Percentiles rank a stretch among this genome's conserved stretches.
phyloP scores from a whole-genome alignment of 2,113 vertebrate genomes.

The Oceanites oceanicus region DNA sequence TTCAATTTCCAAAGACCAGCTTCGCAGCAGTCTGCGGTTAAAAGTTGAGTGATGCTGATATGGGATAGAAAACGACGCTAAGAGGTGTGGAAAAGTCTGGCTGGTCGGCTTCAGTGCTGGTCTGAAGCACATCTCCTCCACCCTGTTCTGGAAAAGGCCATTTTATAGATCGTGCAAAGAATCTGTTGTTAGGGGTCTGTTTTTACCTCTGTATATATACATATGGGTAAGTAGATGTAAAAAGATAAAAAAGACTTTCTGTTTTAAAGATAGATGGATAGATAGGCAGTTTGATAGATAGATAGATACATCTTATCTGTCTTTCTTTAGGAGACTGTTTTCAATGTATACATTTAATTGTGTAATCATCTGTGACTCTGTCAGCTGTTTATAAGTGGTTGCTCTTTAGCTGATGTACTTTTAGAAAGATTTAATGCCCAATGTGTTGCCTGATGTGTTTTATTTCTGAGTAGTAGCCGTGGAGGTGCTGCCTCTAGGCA shows the following conservation, averaged over 20 bases:
- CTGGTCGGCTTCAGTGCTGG: neutral
- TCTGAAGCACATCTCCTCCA: neutral
- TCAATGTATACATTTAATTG: neutral
- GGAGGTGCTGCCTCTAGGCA: conserved; percentile 20
- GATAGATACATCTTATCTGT: neutral
- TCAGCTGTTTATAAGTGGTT: neutral
- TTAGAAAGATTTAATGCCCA: neutral
- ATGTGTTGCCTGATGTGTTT: neutral
- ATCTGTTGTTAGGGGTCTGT: neutral
- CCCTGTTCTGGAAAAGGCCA: neutral
- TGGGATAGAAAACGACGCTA: neutral
- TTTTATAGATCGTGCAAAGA: neutral
- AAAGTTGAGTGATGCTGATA: neutral
- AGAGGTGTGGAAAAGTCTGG: neutral
- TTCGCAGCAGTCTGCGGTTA: neutral
- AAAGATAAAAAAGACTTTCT: neutral
- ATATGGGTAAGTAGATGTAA: neutral
- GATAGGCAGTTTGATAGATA: neutral
- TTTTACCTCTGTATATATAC: neutral
- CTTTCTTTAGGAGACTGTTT: neutral
- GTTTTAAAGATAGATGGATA: neutral
- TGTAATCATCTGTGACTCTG: neutral
- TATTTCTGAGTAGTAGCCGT: neutral
- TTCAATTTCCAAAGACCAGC: neutral
- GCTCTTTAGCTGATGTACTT: neutral